Evolutionary conservation across 2,888 invertebrate genomes (phyloP).

Genomic region (Epirrhoe alternata): DNA sequence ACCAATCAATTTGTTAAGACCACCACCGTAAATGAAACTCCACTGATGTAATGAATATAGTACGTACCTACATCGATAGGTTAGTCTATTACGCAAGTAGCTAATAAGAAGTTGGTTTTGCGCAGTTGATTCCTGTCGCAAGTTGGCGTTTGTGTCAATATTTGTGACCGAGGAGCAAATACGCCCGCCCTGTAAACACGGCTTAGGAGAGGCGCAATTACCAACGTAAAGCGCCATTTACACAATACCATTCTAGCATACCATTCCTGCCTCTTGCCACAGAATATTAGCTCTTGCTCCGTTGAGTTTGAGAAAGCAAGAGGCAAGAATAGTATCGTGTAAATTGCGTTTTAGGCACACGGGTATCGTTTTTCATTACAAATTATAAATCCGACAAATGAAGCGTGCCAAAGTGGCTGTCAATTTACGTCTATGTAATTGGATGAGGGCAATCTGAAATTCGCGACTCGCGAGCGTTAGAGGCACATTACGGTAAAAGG

Average conservation of each 20-base stretch:
- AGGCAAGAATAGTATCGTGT: no score
- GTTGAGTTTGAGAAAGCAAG: no score
- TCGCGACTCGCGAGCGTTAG: conserved; percentile 1
- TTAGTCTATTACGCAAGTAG: conserved; percentile 20
- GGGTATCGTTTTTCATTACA: conserved; percentile 29
- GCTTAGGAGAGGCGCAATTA: conserved; percentile 64
- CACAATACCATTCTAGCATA: no score
- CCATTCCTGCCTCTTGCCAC: no score
- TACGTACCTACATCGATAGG: not conserved
- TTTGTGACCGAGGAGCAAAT: conserved; percentile 61
- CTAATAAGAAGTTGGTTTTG: conserved; percentile 45
- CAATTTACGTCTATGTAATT: conserved; percentile 4
- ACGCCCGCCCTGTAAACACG: conserved; percentile 56
- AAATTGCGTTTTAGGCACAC: conserved; percentile 13
- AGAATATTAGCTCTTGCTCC: no score
- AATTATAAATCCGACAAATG: conserved; percentile 27
- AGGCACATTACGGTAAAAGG: conserved; percentile 2
- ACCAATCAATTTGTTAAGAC: no score
- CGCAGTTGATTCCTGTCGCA: conserved; percentile 60
- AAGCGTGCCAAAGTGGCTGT: conserved; percentile 14
- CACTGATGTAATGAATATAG: no score
- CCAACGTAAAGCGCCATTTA: conserved; percentile 23
- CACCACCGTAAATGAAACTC: no score
- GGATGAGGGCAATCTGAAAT: conserved; percentile 16
- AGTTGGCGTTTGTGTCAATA: conserved; percentile 70